Conservation (phyloP, 2,888 invertebrate genomes). For the Cremastobaeus sp. region DNA sequence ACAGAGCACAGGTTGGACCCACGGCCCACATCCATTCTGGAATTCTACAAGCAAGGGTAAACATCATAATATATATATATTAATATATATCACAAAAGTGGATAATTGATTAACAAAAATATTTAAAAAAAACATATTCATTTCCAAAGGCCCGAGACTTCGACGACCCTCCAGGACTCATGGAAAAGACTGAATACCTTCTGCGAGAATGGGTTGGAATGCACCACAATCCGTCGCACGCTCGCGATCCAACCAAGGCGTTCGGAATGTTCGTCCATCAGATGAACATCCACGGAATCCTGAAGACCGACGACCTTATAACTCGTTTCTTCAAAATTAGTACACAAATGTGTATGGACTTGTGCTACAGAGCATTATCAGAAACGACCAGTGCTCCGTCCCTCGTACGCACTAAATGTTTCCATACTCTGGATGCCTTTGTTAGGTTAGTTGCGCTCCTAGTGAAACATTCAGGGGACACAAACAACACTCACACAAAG, state of each 20-base stretch:
- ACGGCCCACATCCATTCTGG: constrained; percentile 95
- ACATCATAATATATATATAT: constrained; percentile 65
- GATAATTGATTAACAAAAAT: no score
- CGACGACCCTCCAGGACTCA: constrained; percentile 94
- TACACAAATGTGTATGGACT: constrained; percentile 97
- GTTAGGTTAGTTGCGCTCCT: constrained; percentile 94
- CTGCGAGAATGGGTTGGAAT: constrained; percentile 97
- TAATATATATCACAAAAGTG: not conserved
- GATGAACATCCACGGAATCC: constrained; percentile 97
- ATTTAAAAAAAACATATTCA: not conserved
- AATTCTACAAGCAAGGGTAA: constrained; percentile 89
- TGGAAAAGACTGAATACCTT: constrained; percentile 96
- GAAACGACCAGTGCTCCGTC: constrained; percentile 85
- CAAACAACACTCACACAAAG: constrained; percentile 95
- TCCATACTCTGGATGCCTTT: constrained; percentile 96
- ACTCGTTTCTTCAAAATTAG: constrained; percentile 98
- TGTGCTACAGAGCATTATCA: constrained; percentile 90
- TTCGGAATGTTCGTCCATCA: constrained; percentile 96
- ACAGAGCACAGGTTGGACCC: constrained; percentile 88
- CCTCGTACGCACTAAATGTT: constrained; percentile 92
- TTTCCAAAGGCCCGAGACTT: constrained; percentile 88
- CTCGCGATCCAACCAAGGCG: constrained; percentile 92
- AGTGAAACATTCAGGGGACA: constrained; percentile 96
- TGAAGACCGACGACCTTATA: constrained; percentile 98
- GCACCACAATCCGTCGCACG: constrained; percentile 88